Percentiles rank a stretch among this genome's conserved stretches.
Evolutionary conservation across 2,797 vertebrate species (phyloP).

Genomic region (Merluccius polli): DNA sequence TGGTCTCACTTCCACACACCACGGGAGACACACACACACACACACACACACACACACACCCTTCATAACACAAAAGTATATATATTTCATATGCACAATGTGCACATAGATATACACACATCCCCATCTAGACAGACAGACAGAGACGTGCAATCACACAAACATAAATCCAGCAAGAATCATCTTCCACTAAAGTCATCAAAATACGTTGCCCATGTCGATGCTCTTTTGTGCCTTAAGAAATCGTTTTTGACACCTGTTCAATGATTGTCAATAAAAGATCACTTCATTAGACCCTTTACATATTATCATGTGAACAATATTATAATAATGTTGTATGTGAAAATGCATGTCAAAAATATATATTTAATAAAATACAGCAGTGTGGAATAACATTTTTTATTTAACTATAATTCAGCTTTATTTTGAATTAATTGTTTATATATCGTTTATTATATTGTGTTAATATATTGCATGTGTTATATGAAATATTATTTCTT

Average conservation of each 20-base stretch:
- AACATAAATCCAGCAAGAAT: neutral
- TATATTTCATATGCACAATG: neutral
- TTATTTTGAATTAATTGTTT: too few species aligned
- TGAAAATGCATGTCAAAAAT: too few species aligned
- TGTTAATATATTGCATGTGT: too few species aligned
- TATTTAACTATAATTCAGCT: too few species aligned
- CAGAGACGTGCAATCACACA: neutral
- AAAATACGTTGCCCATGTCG: neutral
- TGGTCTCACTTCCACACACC: conserved; percentile 55
- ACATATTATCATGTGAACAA: neutral
- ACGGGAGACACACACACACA: conserved; percentile 22
- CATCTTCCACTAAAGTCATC: neutral
- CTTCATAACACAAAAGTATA: neutral
- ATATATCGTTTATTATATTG: neutral
- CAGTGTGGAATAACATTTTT: too few species aligned
- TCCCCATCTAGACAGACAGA: neutral
- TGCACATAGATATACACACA: neutral
- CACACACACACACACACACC: conserved; percentile 1
- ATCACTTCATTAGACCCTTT: neutral
- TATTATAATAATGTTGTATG: neutral
- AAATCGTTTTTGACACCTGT: too few species aligned
- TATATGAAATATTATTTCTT: neutral
- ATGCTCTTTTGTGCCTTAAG: too few species aligned
- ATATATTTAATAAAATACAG: too few species aligned
- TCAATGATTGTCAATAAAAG: too few species aligned